Evolutionary conservation across 2,113 vertebrate species (phyloP).

Genomic region (Charina bottae): DNA sequence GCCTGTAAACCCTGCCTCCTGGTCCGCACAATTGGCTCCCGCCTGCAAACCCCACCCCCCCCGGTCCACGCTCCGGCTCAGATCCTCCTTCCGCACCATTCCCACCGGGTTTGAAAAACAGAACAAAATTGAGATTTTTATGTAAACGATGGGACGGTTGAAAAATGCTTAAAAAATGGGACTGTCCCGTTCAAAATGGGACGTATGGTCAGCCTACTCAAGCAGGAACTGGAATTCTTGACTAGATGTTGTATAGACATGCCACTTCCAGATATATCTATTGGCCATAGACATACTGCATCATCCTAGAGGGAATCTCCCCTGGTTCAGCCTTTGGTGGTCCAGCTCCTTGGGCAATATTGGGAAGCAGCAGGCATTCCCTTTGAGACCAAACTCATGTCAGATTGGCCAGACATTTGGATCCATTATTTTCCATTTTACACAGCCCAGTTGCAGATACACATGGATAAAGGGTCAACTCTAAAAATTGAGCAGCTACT

Average conservation of each 20-base stretch:
- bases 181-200: no score
- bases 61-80: no score
- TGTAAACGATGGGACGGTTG: no score
- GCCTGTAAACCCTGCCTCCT: no score
- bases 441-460: not conserved
- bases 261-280: not conserved
- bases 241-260: not conserved
- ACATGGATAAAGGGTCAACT: not conserved
- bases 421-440: not conserved
- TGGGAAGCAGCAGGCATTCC: not conserved
- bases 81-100: no score
- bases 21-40: no score
- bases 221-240: not conserved
- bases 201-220: no score
- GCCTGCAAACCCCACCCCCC: no score
- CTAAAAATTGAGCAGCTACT: not conserved
- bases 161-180: no score
- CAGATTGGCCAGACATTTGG: not conserved
- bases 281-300: not conserved
- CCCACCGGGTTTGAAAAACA: no score
- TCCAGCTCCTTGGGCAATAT: not conserved
- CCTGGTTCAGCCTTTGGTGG: not conserved
- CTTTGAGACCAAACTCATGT: not conserved
- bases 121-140: no score
- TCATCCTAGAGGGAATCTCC: not conserved